Conservation (phyloP, 2,113 vertebrate species). For the Psilopogon haemacephalus region DNA sequence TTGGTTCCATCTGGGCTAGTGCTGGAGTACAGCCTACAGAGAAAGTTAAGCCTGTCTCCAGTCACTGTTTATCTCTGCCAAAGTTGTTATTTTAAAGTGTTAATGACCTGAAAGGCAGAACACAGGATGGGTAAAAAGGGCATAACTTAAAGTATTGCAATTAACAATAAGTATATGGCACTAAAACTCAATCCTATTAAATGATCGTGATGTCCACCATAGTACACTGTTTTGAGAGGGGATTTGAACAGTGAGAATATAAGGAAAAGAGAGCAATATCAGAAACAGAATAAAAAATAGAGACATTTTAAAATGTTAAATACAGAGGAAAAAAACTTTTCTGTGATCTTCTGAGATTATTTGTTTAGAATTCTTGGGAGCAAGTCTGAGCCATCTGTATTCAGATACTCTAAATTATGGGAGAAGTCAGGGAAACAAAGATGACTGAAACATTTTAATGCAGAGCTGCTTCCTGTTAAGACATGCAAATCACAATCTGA, state of each 20-base stretch:
- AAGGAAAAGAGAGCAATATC: not conserved
- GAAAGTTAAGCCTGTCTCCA: not conserved
- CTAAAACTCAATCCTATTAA: not conserved
- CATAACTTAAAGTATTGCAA: not conserved
- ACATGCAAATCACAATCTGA: slow-evolving; percentile 5
- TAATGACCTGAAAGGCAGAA: not conserved
- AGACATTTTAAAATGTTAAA: not conserved
- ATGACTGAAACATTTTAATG: slow-evolving; percentile 4
- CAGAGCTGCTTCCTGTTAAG: not conserved
- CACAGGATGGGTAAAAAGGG: not conserved
- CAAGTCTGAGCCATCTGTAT: slow-evolving; percentile 4
- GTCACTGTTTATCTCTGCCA: not conserved
- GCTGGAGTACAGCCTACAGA: not conserved
- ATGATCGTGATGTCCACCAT: not conserved
- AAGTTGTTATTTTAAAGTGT: not conserved
- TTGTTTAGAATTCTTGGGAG: slow-evolving; percentile 21
- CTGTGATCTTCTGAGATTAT: not conserved
- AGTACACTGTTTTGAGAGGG: not conserved
- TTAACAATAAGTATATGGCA: not conserved
- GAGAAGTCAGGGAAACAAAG: slow-evolving; percentile 16
- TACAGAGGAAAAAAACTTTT: not conserved
- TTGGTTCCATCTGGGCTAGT: too few species aligned
- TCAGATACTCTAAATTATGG: not conserved
- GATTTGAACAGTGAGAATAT: not conserved
- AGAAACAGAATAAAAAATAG: not conserved